Conservation (phyloP, 2,888 invertebrate species). For the Brachypalpus laphriformis region DNA sequence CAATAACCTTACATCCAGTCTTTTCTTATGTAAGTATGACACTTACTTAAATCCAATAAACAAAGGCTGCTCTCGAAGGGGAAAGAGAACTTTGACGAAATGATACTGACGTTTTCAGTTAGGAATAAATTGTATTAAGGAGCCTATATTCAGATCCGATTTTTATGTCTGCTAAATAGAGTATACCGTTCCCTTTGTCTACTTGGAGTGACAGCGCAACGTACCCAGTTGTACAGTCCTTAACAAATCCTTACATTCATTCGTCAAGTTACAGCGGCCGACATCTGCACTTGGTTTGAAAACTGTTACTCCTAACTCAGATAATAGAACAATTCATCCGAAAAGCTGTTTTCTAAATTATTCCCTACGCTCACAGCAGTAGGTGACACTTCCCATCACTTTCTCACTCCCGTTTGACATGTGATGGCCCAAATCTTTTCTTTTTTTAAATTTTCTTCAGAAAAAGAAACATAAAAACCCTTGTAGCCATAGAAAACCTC, state of each 20-base stretch:
- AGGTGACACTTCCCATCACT: conserved; percentile 38
- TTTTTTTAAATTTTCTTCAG: neutral
- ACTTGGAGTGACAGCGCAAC: no score
- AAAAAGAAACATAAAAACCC: neutral
- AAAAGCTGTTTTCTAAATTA: neutral
- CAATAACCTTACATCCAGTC: no score
- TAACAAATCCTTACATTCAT: neutral
- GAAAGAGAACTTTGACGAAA: no score
- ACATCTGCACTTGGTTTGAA: neutral
- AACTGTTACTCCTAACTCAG: neutral
- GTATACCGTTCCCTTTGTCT: no score
- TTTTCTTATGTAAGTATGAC: no score
- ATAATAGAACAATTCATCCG: neutral
- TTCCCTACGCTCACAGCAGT: conserved; percentile 6
- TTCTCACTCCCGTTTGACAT: conserved; percentile 11
- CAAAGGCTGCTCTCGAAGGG: no score
- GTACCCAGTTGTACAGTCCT: neutral
- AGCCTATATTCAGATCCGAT: no score
- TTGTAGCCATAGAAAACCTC: conserved; percentile 3
- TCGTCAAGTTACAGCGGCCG: neutral
- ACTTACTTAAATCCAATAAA: no score
- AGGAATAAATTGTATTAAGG: no score
- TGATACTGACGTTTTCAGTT: no score
- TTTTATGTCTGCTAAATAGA: no score
- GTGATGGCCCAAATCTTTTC: neutral